Conservation (phyloP, 2,888 invertebrate genomes). For the Phengaris alcon region DNA sequence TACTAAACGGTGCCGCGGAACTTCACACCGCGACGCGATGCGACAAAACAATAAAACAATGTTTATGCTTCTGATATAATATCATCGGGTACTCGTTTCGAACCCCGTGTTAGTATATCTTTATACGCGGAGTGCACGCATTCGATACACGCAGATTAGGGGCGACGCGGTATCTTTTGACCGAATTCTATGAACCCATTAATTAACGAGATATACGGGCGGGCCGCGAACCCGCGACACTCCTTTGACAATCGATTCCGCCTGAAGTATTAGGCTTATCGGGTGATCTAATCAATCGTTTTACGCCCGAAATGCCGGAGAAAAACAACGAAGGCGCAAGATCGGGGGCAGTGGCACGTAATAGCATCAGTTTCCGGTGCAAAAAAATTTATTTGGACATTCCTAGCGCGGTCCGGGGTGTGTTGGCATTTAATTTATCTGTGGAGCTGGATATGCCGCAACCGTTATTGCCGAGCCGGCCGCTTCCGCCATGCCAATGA, state of each 20-base stretch:
- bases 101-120: slow-evolving; percentile 74
- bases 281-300: slow-evolving; percentile 72
- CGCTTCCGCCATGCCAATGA: slow-evolving; percentile 77
- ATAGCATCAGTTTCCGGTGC: slow-evolving; percentile 74
- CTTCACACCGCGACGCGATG: slow-evolving; percentile 58
- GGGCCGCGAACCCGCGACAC: slow-evolving; percentile 55
- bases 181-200: slow-evolving; percentile 49
- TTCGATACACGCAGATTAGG: background rate
- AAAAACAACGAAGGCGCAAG: slow-evolving; percentile 72
- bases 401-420: slow-evolving; percentile 68
- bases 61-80: slow-evolving; percentile 75
- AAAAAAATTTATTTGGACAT: slow-evolving; percentile 76
- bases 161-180: slow-evolving; percentile 1
- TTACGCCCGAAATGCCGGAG: slow-evolving; percentile 67
- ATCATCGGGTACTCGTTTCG: slow-evolving; percentile 67
- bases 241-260: slow-evolving; percentile 76
- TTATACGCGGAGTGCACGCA: slow-evolving; percentile 52
- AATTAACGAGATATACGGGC: slow-evolving; percentile 76
- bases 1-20: slow-evolving; percentile 78
- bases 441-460: slow-evolving; percentile 69
- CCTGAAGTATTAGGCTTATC: slow-evolving; percentile 73
- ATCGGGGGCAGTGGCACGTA: slow-evolving; percentile 72
- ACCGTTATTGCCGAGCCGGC: slow-evolving; percentile 70
- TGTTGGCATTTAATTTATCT: slow-evolving; percentile 78
- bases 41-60: slow-evolving; percentile 66